Percentiles rank a stretch among this genome's conserved stretches.
Evolutionary conservation across 2,888 invertebrate genomes (phyloP).

Genomic region (Drosophila tanythrix): DNA sequence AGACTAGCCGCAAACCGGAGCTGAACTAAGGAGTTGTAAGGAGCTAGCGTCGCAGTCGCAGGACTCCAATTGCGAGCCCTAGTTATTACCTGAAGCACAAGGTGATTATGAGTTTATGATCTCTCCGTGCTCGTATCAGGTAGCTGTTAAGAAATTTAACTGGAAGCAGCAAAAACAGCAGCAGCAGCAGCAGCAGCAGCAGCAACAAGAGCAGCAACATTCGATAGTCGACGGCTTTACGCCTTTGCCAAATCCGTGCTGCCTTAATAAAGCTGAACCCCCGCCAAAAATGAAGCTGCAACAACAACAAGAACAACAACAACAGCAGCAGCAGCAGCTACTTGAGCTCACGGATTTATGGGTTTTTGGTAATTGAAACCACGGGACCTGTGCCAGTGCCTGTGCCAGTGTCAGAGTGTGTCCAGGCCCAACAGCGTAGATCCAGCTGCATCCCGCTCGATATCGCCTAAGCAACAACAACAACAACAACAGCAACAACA

Average conservation of each 20-base stretch:
- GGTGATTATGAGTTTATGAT: slow-evolving; percentile 82
- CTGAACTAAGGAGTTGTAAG: slow-evolving; percentile 10
- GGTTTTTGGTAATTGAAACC: slow-evolving; percentile 64
- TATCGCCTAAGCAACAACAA: slow-evolving; percentile 1
- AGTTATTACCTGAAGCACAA: slow-evolving; percentile 60
- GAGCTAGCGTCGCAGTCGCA: slow-evolving; percentile 5
- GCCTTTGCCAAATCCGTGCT: slow-evolving; percentile 62
- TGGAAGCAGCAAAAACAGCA: slow-evolving; percentile 40
- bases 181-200: neutral
- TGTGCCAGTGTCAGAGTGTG: slow-evolving; percentile 1
- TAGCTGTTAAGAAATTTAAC: slow-evolving; percentile 42
- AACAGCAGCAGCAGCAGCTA: slow-evolving; percentile 26
- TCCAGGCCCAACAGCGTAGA: neutral
- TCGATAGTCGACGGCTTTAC: slow-evolving; percentile 53
- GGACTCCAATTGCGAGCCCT: slow-evolving; percentile 56
- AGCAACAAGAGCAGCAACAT: slow-evolving; percentile 5
- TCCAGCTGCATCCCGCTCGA: slow-evolving; percentile 13
- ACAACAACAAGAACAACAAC: neutral
- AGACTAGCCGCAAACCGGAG: slow-evolving; percentile 17
- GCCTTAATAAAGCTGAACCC: slow-evolving; percentile 58
- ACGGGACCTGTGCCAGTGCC: slow-evolving; percentile 20
- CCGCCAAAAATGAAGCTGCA: slow-evolving; percentile 6
- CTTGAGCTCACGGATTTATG: slow-evolving; percentile 62
- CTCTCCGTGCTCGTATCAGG: slow-evolving; percentile 24
- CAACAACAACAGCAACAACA: slow-evolving; percentile 26